Evolutionary conservation across 2,113 vertebrate genomes (phyloP), one percentile per base, ranked within the genome.

Genomic region (Dasyurus viverrinus): DNA sequence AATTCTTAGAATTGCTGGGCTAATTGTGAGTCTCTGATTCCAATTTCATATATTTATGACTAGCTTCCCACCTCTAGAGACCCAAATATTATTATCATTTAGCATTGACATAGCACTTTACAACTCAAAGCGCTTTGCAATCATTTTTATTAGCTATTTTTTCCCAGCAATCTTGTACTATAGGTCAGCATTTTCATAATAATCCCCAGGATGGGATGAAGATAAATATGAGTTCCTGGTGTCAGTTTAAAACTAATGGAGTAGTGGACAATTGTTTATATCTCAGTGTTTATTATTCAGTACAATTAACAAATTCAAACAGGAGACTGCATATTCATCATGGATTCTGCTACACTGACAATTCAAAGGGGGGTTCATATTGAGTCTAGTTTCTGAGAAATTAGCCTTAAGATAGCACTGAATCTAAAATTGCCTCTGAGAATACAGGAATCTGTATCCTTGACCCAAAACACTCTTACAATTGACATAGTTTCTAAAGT

Each of bases 401-500:
- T 27, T 24, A 90, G 26, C 30, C 47, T 47, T 90, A 25, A 27
- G 24, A 42, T 90, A 19, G 89, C 30, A 24, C 47, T 50, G 27
- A 90, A 50, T 50, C 46, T 90, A 48, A 50, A 90, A 50, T 8
- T 52, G 25, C 48, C 14, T 30, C 14, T 26, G 89, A 52, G 27
- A 48, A 30, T 22, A 84, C 22, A 22, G 16, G n/a, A 42, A 42
- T 23, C 68, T 1, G 2, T 42, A 84, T 84, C 68, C 16, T 84
- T 84, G 68, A 42, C n/a, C 93, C 93, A 84, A 89, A 93, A 97
- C 96, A 93, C 46, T 97, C 96, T 94, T 95, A 89, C 90, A 91
- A 60, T 91, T 96, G 96, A 97, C 94, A 42, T 97, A 95, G 92
- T 95, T 97, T 96, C 92, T 96, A 89, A 97, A 97, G 90, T 96